Evolutionary conservation across 2,797 vertebrate species (phyloP).

Genomic region (Urocyon cinereoargenteus): DNA sequence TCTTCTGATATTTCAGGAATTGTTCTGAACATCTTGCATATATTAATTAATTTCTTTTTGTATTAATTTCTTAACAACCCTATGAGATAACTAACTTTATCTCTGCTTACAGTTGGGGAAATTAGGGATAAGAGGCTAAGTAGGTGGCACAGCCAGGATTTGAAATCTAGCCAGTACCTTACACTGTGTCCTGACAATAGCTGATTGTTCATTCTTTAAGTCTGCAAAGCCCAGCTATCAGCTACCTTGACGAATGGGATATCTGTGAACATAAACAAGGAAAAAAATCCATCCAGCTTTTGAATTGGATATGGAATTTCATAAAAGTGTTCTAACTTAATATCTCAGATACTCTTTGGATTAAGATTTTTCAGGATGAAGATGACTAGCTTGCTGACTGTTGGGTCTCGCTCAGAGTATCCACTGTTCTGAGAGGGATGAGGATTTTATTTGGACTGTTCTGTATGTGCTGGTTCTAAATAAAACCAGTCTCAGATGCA

Average conservation of each 20-base stretch:
- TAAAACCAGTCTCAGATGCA: slow-evolving; percentile 1
- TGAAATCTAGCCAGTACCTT: neutral
- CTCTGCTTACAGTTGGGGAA: neutral
- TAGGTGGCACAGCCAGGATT: neutral
- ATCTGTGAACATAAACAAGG: slow-evolving; percentile 48
- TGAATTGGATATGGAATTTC: slow-evolving; percentile 60
- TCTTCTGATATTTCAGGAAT: neutral
- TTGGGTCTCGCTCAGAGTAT: neutral
- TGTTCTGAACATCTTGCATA: slow-evolving; percentile 31
- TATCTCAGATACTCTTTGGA: slow-evolving; percentile 63
- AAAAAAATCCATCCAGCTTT: slow-evolving; percentile 46
- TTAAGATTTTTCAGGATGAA: slow-evolving; percentile 55
- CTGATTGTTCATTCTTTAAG: neutral
- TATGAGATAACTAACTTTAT: neutral
- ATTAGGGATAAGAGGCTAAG: neutral
- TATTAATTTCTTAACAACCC: neutral
- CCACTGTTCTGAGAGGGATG: neutral
- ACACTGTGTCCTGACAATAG: neutral
- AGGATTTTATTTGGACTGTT: slow-evolving; percentile 1
- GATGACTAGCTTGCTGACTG: neutral
- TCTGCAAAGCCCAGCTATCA: slow-evolving; percentile 12
- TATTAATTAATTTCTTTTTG: neutral
- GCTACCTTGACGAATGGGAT: slow-evolving; percentile 15
- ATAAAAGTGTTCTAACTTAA: slow-evolving; percentile 14
- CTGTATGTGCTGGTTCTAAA: neutral